Evolutionary conservation across 2,113 vertebrate genomes (phyloP).

Genomic region (Datnioides undecimradiatus): DNA sequence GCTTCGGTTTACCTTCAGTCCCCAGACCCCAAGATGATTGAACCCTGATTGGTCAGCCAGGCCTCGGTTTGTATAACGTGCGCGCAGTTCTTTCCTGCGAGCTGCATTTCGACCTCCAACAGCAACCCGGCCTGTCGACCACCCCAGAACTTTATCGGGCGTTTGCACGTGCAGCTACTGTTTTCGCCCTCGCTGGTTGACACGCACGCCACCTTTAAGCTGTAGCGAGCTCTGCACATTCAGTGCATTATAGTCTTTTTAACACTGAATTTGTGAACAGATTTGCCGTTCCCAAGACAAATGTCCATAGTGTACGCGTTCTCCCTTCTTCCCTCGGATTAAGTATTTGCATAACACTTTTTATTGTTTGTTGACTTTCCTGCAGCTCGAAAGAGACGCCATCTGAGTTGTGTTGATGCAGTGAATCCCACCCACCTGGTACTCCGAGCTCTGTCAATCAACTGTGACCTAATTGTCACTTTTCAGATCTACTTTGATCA

Average conservation of each 20-base stretch:
- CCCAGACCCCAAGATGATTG: too few species aligned
- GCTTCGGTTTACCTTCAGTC: too few species aligned
- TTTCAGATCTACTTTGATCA: conserved; percentile 48
- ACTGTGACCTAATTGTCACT: conserved; percentile 12
- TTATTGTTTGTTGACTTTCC: not conserved
- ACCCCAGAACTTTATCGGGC: not conserved
- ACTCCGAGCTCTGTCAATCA: not conserved
- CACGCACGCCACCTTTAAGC: too few species aligned
- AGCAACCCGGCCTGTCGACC: too few species aligned
- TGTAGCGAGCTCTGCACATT: too few species aligned
- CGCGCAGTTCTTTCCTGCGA: not conserved
- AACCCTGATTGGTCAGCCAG: not conserved
- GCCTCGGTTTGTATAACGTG: not conserved
- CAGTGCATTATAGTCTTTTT: too few species aligned
- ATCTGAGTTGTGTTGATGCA: conserved; percentile 16
- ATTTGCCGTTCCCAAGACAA: not conserved
- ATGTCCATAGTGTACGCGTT: not conserved
- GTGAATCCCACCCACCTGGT: conserved; percentile 38
- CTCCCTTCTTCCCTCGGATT: not conserved
- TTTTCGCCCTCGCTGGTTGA: too few species aligned
- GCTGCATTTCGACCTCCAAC: not conserved
- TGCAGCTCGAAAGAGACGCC: not conserved
- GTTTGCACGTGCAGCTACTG: not conserved
- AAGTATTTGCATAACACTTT: not conserved
- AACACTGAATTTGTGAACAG: too few species aligned